A percentile compares a stretch with the other conserved stretches of the same genome.
phyloP scores from a whole-genome alignment of 2,113 vertebrate genomes.

The Poecile atricapillus region DNA sequence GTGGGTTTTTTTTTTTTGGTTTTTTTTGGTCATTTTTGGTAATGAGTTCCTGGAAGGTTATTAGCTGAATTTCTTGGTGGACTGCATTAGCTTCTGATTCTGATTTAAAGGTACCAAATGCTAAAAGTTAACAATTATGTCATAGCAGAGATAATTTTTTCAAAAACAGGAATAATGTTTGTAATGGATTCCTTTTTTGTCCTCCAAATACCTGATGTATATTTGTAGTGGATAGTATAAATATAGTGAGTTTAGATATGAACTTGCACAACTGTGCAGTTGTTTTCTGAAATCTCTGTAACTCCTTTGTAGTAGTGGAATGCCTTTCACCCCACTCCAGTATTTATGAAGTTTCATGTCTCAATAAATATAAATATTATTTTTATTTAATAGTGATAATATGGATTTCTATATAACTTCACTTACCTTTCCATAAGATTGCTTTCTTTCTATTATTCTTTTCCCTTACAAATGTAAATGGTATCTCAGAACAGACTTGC shows the following conservation, averaged over 20 bases:
- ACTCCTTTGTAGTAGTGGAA: neutral
- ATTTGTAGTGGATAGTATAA: neutral
- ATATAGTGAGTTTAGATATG: neutral
- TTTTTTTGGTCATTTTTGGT: neutral
- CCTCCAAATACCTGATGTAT: neutral
- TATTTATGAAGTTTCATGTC: neutral
- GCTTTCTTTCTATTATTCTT: neutral
- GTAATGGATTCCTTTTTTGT: neutral
- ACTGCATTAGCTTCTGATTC: neutral
- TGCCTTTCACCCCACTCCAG: fast-evolving
- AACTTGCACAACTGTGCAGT: neutral
- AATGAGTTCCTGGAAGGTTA: neutral
- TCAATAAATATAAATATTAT: neutral
- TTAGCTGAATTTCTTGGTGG: neutral
- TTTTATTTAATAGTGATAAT: neutral
- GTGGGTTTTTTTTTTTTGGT: neutral
- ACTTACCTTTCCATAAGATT: neutral
- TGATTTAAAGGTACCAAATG: neutral
- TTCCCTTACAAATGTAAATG: neutral
- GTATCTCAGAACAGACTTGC: neutral
- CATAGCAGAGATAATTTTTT: neutral
- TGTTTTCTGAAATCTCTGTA: neutral
- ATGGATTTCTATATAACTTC: neutral
- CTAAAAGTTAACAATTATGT: neutral
- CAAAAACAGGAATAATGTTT: neutral